Percentiles rank a stretch among this genome's conserved stretches.
Conservation (phyloP, 2,888 invertebrate species). For the Catocala fraxini region DNA sequence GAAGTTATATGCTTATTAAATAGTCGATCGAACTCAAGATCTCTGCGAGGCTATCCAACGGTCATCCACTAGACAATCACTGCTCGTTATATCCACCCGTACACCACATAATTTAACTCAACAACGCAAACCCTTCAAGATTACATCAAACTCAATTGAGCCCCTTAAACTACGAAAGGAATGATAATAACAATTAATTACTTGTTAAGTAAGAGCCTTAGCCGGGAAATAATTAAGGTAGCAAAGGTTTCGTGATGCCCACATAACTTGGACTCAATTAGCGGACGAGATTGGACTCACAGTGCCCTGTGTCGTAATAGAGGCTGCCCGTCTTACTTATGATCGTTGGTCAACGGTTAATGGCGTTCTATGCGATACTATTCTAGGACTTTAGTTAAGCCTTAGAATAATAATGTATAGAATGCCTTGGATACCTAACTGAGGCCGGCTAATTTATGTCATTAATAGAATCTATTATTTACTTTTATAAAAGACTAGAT, state of each 20-base stretch:
- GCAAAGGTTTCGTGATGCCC: constrained; percentile 26
- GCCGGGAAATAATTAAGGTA: constrained; percentile 43
- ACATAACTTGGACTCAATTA: constrained; percentile 40
- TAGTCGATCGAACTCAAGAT: too few relatives aligned
- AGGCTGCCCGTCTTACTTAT: neutral
- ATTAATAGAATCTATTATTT: too few relatives aligned
- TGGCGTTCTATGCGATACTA: too few relatives aligned
- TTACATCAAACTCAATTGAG: neutral
- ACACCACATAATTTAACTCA: neutral
- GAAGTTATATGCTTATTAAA: too few relatives aligned
- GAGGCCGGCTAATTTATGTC: too few relatives aligned
- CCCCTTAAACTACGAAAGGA: constrained; percentile 2
- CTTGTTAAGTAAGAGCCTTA: constrained; percentile 36
- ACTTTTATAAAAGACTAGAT: too few relatives aligned
- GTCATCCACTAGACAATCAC: too few relatives aligned
- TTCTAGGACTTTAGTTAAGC: too few relatives aligned
- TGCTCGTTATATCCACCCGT: neutral
- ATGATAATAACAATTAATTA: constrained; percentile 40
- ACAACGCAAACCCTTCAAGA: neutral
- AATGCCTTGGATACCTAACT: too few relatives aligned
- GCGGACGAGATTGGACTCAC: constrained; percentile 35
- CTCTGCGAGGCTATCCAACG: too few relatives aligned
- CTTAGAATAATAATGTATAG: too few relatives aligned
- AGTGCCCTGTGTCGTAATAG: constrained; percentile 10
- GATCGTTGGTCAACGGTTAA: neutral